Conservation (phyloP, 2,113 vertebrate species). For the Gallinago media region DNA sequence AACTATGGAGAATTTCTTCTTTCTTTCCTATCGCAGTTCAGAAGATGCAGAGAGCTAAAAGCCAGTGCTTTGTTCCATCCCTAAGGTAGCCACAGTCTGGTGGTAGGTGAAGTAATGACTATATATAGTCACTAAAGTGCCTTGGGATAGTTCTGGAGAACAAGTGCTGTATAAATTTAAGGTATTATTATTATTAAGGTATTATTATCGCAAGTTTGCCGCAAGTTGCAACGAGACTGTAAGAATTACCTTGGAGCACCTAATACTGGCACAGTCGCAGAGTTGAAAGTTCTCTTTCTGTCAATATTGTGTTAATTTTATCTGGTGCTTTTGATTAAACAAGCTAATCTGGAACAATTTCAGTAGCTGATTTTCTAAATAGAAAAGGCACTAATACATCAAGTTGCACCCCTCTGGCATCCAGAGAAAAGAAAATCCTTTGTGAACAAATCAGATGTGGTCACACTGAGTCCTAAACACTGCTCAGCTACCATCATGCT, state of each 20-base stretch:
- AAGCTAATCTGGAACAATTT: slow-evolving; percentile 69
- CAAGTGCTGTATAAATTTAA: slow-evolving; percentile 62
- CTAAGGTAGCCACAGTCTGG: slow-evolving; percentile 51
- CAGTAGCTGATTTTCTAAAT: slow-evolving; percentile 58
- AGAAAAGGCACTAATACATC: slow-evolving; percentile 51
- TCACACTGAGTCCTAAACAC: slow-evolving; percentile 79
- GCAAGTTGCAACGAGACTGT: slow-evolving; percentile 62
- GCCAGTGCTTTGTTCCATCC: slow-evolving; percentile 44
- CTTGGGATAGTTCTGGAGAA: slow-evolving; percentile 67
- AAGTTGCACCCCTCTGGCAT: slow-evolving; percentile 34
- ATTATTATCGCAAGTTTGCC: slow-evolving; percentile 74
- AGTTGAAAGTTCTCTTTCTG: slow-evolving; percentile 42
- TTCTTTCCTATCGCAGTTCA: background rate
- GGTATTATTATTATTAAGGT: slow-evolving; percentile 76
- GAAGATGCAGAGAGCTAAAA: slow-evolving; percentile 58
- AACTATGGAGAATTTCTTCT: slow-evolving; percentile 20
- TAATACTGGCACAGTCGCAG: slow-evolving; percentile 20
- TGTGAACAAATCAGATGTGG: slow-evolving; percentile 70
- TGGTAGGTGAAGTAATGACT: slow-evolving; percentile 65
- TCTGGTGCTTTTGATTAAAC: slow-evolving; percentile 77
- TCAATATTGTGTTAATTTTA: slow-evolving; percentile 65
- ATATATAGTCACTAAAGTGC: slow-evolving; percentile 74
- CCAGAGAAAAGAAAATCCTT: slow-evolving; percentile 58
- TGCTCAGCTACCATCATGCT: slow-evolving; percentile 76
- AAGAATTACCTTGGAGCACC: slow-evolving; percentile 56